phyloP scores from a whole-genome alignment of 2,113 vertebrate genomes.

The Macaca mulatta region DNA sequence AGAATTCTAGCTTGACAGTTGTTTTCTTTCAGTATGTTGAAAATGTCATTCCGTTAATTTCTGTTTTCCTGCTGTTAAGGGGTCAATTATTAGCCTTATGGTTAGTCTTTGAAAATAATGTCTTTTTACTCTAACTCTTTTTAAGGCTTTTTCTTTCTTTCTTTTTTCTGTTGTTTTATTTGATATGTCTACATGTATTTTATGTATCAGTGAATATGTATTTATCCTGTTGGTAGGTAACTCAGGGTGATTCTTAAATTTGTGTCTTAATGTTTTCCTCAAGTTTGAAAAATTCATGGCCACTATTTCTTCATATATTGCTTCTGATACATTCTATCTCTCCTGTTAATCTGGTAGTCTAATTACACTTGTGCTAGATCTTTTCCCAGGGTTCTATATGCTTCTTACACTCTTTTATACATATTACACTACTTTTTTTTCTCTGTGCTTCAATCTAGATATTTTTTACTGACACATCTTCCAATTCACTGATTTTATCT shows the following conservation, averaged over 20 bases:
- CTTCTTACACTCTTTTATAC: neutral
- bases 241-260: neutral
- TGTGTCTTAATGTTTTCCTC: neutral
- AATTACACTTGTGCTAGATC: neutral
- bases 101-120: neutral
- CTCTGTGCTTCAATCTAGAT: neutral
- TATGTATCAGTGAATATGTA: neutral
- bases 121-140: neutral
- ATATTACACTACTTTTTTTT: neutral
- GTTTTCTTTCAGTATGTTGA: neutral
- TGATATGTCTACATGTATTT: neutral
- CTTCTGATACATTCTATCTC: neutral
- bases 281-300: neutral
- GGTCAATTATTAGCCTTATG: neutral
- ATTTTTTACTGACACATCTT: neutral
- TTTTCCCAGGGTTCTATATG: neutral
- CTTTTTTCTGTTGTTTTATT: neutral
- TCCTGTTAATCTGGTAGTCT: neutral
- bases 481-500: neutral
- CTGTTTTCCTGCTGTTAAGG: neutral
- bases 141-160: neutral
- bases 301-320: neutral
- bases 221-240: neutral
- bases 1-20: neutral
- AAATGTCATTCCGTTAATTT: neutral